Percentiles rank a stretch among this genome's conserved stretches.
Evolutionary conservation across 1,140 invertebrate species (phyloP).

Genomic region (Aphaenogaster ashmeadi): DNA sequence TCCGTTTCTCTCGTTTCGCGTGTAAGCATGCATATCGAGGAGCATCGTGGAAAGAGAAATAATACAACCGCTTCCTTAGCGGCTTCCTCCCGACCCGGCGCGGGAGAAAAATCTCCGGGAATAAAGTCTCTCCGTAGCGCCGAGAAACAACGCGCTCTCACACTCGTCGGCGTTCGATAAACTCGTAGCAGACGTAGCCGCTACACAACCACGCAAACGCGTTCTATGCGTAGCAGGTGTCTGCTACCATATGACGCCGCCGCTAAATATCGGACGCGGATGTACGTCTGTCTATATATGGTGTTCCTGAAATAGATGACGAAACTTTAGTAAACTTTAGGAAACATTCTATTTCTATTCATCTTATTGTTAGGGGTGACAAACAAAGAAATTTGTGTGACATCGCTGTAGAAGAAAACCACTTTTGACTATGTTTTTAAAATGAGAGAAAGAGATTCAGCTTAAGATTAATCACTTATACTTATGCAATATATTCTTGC

Average conservation of each 20-base stretch:
- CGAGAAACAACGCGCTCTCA: conserved; percentile 44
- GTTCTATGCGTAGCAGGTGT: conserved; percentile 61
- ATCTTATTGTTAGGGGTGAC: too few species aligned
- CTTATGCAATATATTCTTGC: too few species aligned
- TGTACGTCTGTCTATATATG: conserved; percentile 1
- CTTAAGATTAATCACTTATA: neutral
- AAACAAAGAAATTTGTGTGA: neutral
- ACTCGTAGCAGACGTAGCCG: neutral
- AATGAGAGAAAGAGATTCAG: neutral
- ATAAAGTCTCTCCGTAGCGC: conserved; percentile 5
- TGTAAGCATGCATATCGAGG: conserved; percentile 47
- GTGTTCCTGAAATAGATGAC: neutral
- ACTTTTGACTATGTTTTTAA: neutral
- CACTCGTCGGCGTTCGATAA: conserved; percentile 50
- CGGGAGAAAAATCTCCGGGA: conserved; percentile 48
- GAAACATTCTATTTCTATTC: neutral
- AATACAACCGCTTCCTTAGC: conserved; percentile 31
- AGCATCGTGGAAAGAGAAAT: conserved; percentile 60
- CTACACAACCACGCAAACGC: neutral
- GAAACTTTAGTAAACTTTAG: neutral
- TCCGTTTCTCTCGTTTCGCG: conserved; percentile 35
- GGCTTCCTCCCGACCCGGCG: conserved; percentile 3
- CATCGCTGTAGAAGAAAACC: neutral
- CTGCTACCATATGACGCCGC: conserved; percentile 55
- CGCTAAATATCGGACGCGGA: conserved; percentile 37